Conservation (phyloP, 2,888 invertebrate genomes). For the Drosophila formosana region DNA sequence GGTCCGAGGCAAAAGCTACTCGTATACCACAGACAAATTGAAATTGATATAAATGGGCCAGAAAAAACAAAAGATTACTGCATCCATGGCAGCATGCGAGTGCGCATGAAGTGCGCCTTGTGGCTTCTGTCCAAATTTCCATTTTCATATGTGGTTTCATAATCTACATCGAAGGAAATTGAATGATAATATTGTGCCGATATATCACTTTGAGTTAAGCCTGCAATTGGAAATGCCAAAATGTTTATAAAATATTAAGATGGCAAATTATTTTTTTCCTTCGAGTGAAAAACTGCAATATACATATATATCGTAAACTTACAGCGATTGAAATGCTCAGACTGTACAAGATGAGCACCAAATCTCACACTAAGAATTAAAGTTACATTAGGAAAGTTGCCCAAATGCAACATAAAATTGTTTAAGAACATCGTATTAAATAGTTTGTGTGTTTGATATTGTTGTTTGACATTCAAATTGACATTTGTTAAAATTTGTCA, state of each 20-base stretch:
- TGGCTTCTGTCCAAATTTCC: conserved; percentile 22
- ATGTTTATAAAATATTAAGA: neutral
- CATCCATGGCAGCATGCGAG: conserved; percentile 52
- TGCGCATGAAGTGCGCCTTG: conserved; percentile 84
- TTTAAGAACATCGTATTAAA: neutral
- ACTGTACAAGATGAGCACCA: conserved; percentile 87
- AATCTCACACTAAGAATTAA: too few relatives aligned
- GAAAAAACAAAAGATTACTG: conserved; percentile 24
- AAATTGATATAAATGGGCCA: conserved; percentile 57
- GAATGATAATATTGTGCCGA: conserved; percentile 6
- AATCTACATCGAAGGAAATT: conserved; percentile 7
- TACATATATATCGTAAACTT: too few relatives aligned
- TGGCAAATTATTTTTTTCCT: neutral
- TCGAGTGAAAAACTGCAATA: neutral
- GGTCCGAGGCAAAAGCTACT: conserved; percentile 37
- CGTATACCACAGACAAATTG: conserved; percentile 57
- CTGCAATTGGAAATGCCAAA: neutral
- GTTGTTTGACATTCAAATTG: neutral
- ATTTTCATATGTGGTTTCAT: conserved; percentile 5
- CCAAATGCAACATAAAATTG: neutral
- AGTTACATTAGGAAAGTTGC: too few relatives aligned
- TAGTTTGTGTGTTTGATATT: neutral
- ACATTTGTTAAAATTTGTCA: neutral
- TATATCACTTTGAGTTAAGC: neutral
- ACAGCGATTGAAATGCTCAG: conserved; percentile 72